Conservation (phyloP, 2,888 invertebrate species). For the Tipula vernalis region DNA sequence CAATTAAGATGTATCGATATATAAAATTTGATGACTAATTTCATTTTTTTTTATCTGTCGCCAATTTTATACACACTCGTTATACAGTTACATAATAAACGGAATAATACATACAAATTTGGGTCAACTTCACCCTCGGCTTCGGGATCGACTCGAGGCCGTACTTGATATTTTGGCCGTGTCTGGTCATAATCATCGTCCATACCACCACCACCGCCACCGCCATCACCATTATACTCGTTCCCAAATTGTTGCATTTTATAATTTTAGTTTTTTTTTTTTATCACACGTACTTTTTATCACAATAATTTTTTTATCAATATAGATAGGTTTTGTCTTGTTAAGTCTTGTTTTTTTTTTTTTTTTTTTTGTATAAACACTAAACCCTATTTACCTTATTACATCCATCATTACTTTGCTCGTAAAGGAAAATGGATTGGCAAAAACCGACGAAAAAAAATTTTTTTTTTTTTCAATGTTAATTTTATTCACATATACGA, state of each 20-base stretch:
- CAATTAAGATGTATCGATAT: neutral
- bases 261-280: neutral
- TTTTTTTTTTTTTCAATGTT: neutral
- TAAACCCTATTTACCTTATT: neutral
- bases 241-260: constrained; percentile 21
- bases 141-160: constrained; percentile 72
- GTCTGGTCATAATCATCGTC: constrained; percentile 13
- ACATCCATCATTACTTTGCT: neutral
- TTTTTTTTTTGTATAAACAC: neutral
- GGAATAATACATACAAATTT: constrained; percentile 42
- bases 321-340: neutral
- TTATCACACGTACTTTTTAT: neutral
- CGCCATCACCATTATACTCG: constrained; percentile 15
- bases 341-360: neutral
- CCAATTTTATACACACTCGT: neutral
- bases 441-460: neutral
- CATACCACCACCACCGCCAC: constrained; percentile 7
- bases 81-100: neutral
- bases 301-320: neutral
- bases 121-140: constrained; percentile 80
- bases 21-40: neutral
- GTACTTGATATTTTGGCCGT: constrained; percentile 26
- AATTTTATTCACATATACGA: neutral
- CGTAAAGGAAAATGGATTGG: neutral
- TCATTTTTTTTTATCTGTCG: neutral